These are phyloP conservation scores for Rhyacophila brunnea DNA, from an alignment of 1,140 invertebrate species.

Conservation along the genomic window DNA sequence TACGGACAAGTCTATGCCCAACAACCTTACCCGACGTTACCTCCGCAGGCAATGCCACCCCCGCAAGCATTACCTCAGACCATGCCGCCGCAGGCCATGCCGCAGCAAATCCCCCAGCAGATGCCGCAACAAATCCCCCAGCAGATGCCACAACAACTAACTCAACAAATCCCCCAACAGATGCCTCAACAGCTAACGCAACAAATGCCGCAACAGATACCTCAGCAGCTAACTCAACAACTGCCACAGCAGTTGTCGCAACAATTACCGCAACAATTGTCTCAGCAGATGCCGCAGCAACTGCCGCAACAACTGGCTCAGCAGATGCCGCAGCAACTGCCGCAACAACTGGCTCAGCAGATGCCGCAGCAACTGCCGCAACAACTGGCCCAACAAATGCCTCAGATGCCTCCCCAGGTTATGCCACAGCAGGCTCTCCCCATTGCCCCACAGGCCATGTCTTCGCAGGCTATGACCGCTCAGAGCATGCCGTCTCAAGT, in stretches of 20 bases:
- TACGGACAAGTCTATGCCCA: conserved; percentile 17
- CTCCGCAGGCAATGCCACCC: conserved; percentile 16
- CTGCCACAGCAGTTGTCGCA: conserved; percentile 2
- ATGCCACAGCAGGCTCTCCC: neutral
- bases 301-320: neutral
- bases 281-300: neutral
- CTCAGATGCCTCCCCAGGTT: neutral
- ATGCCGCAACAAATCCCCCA: conserved; percentile 6
- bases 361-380: neutral
- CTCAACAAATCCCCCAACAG: conserved; percentile 37
- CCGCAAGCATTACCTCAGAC: conserved; percentile 8
- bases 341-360: conserved; percentile 2
- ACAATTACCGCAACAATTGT: conserved; percentile 2
- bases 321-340: neutral
- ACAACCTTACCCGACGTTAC: conserved; percentile 1
- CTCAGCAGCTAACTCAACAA: conserved; percentile 39
- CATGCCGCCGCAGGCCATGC: conserved; percentile 31
- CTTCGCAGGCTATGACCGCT: neutral
- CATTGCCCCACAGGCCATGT: neutral
- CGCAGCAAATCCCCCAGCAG: conserved; percentile 18
- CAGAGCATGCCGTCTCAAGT: neutral
- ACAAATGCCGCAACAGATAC: conserved; percentile 4
- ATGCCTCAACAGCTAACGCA: neutral
- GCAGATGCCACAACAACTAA: neutral
- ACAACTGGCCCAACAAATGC: conserved; percentile 16